These are phyloP conservation scores for Calcarius ornatus DNA, from an alignment of 2,113 vertebrate species.

Conservation along the genomic window DNA sequence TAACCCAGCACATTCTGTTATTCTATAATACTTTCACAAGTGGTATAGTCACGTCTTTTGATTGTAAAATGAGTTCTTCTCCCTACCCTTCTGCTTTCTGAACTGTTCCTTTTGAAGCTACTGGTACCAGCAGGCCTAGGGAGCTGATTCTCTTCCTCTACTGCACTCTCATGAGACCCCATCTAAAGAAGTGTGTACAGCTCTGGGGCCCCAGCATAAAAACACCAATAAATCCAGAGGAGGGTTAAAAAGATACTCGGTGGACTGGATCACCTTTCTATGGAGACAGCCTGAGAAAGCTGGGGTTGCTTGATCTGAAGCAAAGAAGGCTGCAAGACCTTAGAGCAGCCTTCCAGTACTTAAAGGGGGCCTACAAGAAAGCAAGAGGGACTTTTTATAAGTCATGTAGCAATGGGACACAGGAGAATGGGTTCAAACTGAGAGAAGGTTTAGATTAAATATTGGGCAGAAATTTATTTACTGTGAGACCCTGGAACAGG, in stretches of 20 bases:
- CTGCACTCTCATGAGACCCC: fast-evolving
- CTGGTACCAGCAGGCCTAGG: background rate
- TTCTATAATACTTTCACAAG: background rate
- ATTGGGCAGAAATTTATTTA: background rate
- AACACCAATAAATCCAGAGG: background rate
- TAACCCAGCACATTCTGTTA: background rate
- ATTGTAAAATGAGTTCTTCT: background rate
- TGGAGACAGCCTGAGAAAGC: background rate
- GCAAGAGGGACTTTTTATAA: background rate
- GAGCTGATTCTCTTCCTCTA: background rate
- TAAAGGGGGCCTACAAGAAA: background rate
- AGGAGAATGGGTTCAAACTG: background rate
- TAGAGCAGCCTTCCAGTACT: background rate
- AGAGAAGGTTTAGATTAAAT: background rate
- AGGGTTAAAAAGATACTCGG: background rate
- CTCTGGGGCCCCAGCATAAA: background rate
- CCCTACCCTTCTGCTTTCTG: background rate
- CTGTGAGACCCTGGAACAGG: background rate
- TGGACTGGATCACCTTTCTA: too few relatives aligned
- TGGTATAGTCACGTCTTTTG: background rate
- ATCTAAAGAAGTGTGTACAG: background rate
- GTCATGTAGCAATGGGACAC: background rate
- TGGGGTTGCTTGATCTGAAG: background rate
- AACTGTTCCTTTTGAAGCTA: background rate
- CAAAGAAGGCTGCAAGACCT: background rate